phyloP scores from a whole-genome alignment of 1,140 invertebrate genomes.

The Habropoda laboriosa region DNA sequence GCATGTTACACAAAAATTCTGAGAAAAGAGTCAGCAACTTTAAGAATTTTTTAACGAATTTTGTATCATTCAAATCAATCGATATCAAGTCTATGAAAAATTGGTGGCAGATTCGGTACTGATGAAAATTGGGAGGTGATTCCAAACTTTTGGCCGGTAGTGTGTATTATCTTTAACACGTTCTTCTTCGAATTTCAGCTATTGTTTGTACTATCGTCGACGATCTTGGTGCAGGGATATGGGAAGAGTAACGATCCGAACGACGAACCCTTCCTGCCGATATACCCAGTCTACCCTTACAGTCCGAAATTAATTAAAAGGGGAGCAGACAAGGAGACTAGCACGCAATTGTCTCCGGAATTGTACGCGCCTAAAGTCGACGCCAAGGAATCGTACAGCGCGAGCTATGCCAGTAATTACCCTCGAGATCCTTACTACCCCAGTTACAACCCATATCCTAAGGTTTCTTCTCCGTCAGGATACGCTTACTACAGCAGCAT shows the following conservation, averaged over 20 bases:
- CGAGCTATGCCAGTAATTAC: conserved; percentile 63
- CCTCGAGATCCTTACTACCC: conserved; percentile 70
- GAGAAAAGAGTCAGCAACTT: too few species aligned
- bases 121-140: too few species aligned
- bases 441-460: conserved; percentile 65
- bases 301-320: conserved; percentile 78
- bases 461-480: conserved; percentile 20
- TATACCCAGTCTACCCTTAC: conserved; percentile 76
- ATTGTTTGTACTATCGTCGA: conserved; percentile 68
- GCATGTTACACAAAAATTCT: too few species aligned
- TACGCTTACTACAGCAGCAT: background rate
- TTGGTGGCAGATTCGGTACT: too few species aligned
- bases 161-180: too few species aligned
- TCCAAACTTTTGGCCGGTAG: too few species aligned
- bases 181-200: conserved; percentile 60
- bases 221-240: conserved; percentile 67
- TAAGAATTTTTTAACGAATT: too few species aligned
- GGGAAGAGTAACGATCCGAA: conserved; percentile 68
- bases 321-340: conserved; percentile 66
- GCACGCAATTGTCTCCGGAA: conserved; percentile 70
- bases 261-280: conserved; percentile 78
- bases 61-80: too few species aligned
- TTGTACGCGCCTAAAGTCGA: conserved; percentile 72
- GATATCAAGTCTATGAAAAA: too few species aligned
- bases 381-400: conserved; percentile 70